phyloP scores from a whole-genome alignment of 2,888 invertebrate genomes.

The Conomelus anceps region DNA sequence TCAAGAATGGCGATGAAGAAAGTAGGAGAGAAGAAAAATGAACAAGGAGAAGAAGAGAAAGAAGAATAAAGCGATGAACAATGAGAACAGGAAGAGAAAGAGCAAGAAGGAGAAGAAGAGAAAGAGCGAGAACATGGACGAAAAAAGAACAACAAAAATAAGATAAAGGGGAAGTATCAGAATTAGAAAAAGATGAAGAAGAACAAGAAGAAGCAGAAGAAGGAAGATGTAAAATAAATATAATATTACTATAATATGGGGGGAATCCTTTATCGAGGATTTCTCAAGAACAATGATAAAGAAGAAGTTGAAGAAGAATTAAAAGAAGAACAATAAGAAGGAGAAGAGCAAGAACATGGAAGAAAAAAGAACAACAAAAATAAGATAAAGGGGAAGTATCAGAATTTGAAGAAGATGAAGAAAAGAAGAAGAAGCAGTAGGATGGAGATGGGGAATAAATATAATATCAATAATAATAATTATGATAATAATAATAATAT shows the following conservation, averaged over 20 bases:
- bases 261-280: background rate
- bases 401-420: background rate
- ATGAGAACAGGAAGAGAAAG: background rate
- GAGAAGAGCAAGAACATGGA: too few relatives aligned
- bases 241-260: background rate
- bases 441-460: background rate
- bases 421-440: too few relatives aligned
- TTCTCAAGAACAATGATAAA: too few relatives aligned
- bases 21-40: background rate
- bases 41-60: background rate
- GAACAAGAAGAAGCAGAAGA: background rate
- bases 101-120: too few relatives aligned
- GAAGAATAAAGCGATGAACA: background rate
- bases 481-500: too few relatives aligned
- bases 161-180: background rate
- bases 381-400: background rate
- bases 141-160: background rate
- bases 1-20: too few relatives aligned
- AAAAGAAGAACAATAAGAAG: background rate
- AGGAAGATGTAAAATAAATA: background rate
- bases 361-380: background rate
- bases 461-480: too few relatives aligned
- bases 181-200: background rate
- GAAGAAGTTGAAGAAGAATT: background rate
- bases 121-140: too few relatives aligned